Conservation (phyloP, 2,113 vertebrate genomes). For the Boulengeromyrus knoepffleri region DNA sequence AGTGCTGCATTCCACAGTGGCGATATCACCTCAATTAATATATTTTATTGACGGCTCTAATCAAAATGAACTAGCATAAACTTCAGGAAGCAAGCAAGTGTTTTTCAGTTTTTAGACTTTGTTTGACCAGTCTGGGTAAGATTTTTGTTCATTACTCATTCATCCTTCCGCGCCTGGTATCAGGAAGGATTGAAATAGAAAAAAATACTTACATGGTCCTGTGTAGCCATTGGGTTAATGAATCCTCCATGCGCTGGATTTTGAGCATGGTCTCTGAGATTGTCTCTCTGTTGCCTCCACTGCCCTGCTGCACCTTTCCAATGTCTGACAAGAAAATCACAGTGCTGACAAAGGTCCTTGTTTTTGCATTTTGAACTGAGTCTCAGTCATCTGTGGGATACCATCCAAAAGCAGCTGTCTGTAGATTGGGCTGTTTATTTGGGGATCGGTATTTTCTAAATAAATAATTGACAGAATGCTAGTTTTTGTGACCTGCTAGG, state of each 20-base stretch:
- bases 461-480: not conserved
- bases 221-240: not conserved
- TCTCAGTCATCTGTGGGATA: not conserved
- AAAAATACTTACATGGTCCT: not conserved
- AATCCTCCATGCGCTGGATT: not conserved
- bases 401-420: not conserved
- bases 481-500: not conserved
- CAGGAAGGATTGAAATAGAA: not conserved
- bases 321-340: not conserved
- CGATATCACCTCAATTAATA: not conserved
- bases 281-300: not conserved
- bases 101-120: not conserved
- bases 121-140: not conserved
- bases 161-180: not conserved
- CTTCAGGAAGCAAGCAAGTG: not conserved
- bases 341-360: not conserved
- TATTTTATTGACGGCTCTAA: not conserved
- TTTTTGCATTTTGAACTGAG: not conserved
- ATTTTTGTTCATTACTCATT: not conserved
- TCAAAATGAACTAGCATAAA: not conserved
- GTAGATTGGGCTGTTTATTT: not conserved
- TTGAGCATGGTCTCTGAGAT: not conserved
- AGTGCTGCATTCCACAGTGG: not conserved
- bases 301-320: not conserved
- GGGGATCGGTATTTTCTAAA: not conserved